A percentile compares a stretch with the other conserved stretches of the same genome.
Evolutionary conservation across 1,140 invertebrate genomes (phyloP).

Genomic region (Ceratosolen fusciceps): DNA sequence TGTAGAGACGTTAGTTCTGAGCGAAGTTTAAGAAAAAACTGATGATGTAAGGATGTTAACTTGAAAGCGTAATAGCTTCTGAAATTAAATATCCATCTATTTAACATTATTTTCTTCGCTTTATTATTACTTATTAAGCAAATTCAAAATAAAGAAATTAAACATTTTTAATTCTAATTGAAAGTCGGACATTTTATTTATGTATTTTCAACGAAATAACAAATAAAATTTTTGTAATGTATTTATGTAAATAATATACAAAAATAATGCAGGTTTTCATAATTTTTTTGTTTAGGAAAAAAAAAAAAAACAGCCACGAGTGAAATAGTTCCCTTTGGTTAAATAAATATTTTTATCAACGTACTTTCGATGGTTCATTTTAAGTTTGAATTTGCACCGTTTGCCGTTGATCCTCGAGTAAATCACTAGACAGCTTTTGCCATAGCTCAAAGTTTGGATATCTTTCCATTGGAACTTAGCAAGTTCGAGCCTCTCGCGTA

Average conservation of each 20-base stretch:
- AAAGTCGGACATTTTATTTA: too few species aligned
- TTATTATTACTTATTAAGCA: neutral
- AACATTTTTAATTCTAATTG: too few species aligned
- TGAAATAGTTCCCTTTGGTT: too few species aligned
- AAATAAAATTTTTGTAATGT: too few species aligned
- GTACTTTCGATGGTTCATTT: conserved; percentile 81
- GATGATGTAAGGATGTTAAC: conserved; percentile 81
- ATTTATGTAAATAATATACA: too few species aligned
- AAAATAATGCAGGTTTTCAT: too few species aligned
- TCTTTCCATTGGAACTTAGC: conserved; percentile 76
- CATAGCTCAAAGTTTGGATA: conserved; percentile 82
- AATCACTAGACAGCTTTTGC: conserved; percentile 80
- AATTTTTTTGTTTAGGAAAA: too few species aligned
- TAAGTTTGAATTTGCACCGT: conserved; percentile 80
- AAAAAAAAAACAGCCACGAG: too few species aligned
- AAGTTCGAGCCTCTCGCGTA: conserved; percentile 63
- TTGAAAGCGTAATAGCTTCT: conserved; percentile 83
- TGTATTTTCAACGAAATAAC: too few species aligned
- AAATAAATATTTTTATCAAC: neutral
- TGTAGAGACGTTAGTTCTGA: conserved; percentile 80
- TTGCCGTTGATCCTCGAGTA: conserved; percentile 74
- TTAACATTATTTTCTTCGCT: too few species aligned
- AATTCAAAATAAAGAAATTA: neutral
- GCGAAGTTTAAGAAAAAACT: conserved; percentile 81
- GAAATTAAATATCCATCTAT: conserved; percentile 49